Conservation (phyloP, 2,113 vertebrate genomes). For the Tetraodon nigroviridis region DNA sequence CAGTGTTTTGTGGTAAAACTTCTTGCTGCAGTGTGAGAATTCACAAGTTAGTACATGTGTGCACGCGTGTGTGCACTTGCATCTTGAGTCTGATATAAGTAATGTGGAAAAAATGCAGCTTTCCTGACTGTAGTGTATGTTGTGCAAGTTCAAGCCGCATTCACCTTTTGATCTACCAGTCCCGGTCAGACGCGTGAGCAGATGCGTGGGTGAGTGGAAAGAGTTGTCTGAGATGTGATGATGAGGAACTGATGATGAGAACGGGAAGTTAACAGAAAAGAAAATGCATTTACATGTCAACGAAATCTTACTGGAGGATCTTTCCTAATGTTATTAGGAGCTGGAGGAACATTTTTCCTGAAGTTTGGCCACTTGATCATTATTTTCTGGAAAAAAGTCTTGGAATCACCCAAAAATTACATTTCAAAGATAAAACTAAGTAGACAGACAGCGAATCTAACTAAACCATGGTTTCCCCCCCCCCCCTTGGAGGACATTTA, state of each 20-base stretch:
- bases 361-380: constrained; percentile 17
- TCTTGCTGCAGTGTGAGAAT: constrained; percentile 60
- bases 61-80: constrained; percentile 14
- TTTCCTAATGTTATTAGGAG: constrained; percentile 21
- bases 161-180: too few species aligned
- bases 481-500: too few species aligned
- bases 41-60: constrained; percentile 56
- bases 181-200: too few species aligned
- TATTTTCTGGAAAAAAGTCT: constrained; percentile 21
- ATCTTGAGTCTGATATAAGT: constrained; percentile 28
- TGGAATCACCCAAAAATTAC: neutral
- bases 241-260: too few species aligned
- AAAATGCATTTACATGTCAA: neutral
- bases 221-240: too few species aligned
- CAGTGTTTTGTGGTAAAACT: constrained; percentile 57
- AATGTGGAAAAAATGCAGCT: constrained; percentile 19
- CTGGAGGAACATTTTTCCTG: constrained; percentile 4
- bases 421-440: too few species aligned
- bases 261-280: too few species aligned
- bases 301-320: neutral
- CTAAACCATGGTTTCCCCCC: too few species aligned
- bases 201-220: too few species aligned
- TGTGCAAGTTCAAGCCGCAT: too few species aligned
- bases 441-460: too few species aligned
- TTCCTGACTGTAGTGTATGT: neutral